Evolutionary conservation across 2,888 invertebrate genomes (phyloP), one percentile per base, ranked within the genome.

Genomic region (Strigamia transsilvanica): DNA sequence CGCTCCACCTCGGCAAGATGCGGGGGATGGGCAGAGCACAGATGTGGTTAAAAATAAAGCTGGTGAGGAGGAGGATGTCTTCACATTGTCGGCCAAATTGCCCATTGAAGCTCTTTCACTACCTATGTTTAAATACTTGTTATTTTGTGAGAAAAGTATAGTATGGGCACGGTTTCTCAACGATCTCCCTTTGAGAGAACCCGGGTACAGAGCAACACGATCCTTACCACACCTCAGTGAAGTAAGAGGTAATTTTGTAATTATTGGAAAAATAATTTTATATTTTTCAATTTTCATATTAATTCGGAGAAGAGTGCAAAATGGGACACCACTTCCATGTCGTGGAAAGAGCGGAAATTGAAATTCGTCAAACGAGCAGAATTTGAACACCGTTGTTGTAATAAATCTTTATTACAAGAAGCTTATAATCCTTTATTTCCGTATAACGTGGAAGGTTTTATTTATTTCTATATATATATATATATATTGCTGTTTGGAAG

Each of bases 391-490:
- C 21, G 61, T 18, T 51, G 3, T 18, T 18, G 9, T 46, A 46
- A 0, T 13, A 46, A 66, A 23, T 2, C 21, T 7, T 1, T 66
- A 12, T 18, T 66, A 5, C 10, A 21, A 23, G 61, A 66, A 21
- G 2, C 61, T n/a, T 21, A n/a, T 6, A 23, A 66, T n/a, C 12
- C 21, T 23, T 66, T 66, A 66, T 66, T n/a, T 21, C 61, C 61
- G 21, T 21, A 66, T 66, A 66, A 66, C 18, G 61, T 66, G 23
- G 61, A 66, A 66, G 61, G 61, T 66, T 66, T 66, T 2, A 61
- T 61, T n/a, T n/a, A n/a, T n/a, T n/a, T n/a, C 1, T 61, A n/a
- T 61, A 9, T 61, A 61, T 2, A 18, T 18, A 61, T 15, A 4
- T 23, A 5, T 66, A 5, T 21, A 66, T n/a, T 66, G n/a, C 13